Conservation (phyloP, 2,797 vertebrate genomes). For the Enteromius unitaeniatus region DNA sequence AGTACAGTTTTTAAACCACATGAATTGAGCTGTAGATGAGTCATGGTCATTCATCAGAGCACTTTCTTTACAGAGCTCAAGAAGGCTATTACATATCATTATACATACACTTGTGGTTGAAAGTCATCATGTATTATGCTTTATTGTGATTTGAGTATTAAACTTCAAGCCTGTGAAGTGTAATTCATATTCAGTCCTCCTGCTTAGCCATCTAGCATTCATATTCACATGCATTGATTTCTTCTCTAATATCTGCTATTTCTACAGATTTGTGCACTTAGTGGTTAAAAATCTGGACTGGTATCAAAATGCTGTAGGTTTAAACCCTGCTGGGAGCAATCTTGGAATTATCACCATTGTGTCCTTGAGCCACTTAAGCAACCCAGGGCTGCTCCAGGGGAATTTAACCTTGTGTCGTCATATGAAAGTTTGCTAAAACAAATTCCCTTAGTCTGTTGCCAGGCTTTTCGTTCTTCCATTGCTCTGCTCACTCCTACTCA, state of each 20-base stretch:
- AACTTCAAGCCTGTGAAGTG: background rate
- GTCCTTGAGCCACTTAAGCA: slow-evolving; percentile 24
- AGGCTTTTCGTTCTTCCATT: slow-evolving; percentile 3
- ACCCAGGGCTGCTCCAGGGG: background rate
- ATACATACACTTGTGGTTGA: background rate
- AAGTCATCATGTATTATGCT: background rate
- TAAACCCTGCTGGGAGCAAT: background rate
- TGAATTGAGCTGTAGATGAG: background rate
- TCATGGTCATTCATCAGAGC: background rate
- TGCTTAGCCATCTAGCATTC: background rate
- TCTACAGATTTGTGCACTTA: background rate
- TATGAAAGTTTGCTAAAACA: slow-evolving; percentile 37
- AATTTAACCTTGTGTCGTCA: background rate
- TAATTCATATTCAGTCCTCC: background rate
- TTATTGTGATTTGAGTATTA: background rate
- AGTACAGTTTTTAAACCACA: background rate
- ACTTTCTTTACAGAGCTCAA: slow-evolving; percentile 3
- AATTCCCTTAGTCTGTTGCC: slow-evolving; percentile 14
- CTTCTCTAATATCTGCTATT: background rate
- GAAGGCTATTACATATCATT: slow-evolving; percentile 10
- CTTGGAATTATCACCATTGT: background rate
- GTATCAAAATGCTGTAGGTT: slow-evolving; percentile 1
- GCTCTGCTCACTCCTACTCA: slow-evolving; percentile 38
- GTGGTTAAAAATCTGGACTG: background rate
- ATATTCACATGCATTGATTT: background rate